phyloP scores from a whole-genome alignment of 35 echinoderm and acorn worm genomes.

The Patiria miniata region DNA sequence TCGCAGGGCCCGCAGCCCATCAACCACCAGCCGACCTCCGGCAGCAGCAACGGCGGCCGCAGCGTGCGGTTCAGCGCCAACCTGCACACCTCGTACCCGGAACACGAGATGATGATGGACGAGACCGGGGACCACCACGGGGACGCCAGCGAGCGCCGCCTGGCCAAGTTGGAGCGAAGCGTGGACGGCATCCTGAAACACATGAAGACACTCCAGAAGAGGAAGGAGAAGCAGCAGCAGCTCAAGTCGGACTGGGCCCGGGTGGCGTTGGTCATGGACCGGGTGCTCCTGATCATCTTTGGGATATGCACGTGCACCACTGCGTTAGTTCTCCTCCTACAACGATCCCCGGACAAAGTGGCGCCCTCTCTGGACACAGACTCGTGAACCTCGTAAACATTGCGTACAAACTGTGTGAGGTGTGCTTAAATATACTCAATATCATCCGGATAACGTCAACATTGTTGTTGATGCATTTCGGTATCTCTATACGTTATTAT shows the following conservation, averaged over 20 bases:
- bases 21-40: conserved; percentile 15
- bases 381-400: background rate
- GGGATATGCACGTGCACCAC: conserved; percentile 74
- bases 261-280: conserved; percentile 89
- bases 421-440: background rate
- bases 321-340: conserved; percentile 63
- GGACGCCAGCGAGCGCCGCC: conserved; percentile 41
- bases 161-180: conserved; percentile 69
- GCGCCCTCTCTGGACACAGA: background rate
- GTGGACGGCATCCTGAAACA: conserved; percentile 89
- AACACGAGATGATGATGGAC: conserved; percentile 47
- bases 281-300: conserved; percentile 81
- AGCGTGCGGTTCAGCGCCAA: conserved; percentile 54
- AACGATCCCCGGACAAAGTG: conserved; percentile 56
- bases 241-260: conserved; percentile 87
- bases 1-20: conserved; percentile 32
- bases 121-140: conserved; percentile 44
- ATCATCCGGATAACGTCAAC: too few species aligned
- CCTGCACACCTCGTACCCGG: conserved; percentile 34
- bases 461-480: too few species aligned
- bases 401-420: background rate
- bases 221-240: conserved; percentile 69
- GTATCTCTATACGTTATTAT: too few species aligned
- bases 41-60: conserved; percentile 63
- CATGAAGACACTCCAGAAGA: conserved; percentile 80